Evolutionary conservation across 2,797 vertebrate species (phyloP).

Genomic region (Thripadectes ignobilis): DNA sequence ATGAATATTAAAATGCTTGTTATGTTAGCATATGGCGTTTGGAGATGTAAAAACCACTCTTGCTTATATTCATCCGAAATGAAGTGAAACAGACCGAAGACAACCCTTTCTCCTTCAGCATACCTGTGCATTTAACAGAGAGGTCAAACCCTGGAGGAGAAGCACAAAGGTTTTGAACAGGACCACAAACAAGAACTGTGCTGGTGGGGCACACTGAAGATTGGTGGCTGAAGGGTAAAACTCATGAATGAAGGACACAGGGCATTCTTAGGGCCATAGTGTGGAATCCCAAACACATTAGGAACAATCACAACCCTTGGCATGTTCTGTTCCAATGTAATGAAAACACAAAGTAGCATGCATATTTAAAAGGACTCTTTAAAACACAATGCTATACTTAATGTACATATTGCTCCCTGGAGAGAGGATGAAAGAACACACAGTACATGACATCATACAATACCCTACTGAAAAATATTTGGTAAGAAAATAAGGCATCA

Average conservation of each 20-base stretch:
- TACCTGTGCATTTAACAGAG: background rate
- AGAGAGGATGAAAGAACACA: background rate
- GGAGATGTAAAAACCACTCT: conserved; percentile 21
- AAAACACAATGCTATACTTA: background rate
- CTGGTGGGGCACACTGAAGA: background rate
- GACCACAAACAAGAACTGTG: background rate
- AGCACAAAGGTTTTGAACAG: background rate
- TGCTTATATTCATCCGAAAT: conserved; percentile 5
- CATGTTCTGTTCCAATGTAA: background rate
- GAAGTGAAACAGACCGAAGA: background rate
- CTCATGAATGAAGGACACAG: rapidly evolving
- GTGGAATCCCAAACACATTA: background rate
- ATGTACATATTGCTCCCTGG: background rate
- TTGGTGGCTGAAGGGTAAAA: background rate
- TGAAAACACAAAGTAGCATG: background rate
- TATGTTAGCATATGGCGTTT: conserved; percentile 55
- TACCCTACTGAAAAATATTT: background rate
- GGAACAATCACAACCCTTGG: background rate
- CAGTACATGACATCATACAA: background rate
- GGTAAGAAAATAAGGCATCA: background rate
- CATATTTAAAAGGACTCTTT: conserved; percentile 28
- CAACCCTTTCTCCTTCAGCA: background rate
- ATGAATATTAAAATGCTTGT: conserved; percentile 70
- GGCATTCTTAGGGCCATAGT: background rate
- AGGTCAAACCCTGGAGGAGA: background rate